Evolutionary conservation across 64 coral and sea anemone species (phyloP), one percentile per base, ranked within the genome.

Genomic region (Orbicella faveolata): DNA sequence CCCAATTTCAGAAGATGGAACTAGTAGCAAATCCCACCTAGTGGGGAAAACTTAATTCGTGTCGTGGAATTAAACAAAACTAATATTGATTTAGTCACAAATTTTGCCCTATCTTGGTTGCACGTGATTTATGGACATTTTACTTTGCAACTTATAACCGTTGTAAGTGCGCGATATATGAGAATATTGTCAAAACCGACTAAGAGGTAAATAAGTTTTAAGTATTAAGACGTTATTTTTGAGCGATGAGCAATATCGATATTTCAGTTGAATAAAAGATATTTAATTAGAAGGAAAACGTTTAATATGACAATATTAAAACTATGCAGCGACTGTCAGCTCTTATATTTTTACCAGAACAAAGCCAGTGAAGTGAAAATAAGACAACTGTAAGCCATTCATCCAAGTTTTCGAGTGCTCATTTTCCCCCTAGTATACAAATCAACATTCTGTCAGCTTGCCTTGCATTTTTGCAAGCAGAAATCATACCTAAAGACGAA

Each of bases 81-180:
- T 68, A 83, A 83, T 83, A 83, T 83, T 83, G 61, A 63, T 83
- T 83, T 83, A 39, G 63, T 36, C 61, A 34, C 81, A 66, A 9
- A 36, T 83, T 68, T 80, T 59, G 52, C n/a, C 10, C 61, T 63
- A 83, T 70, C 9, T 83, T 68, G 39, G 34, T 48, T 83, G 39
- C 17, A 69, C 7, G 34, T 19, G 63, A 83, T 78, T 78, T 78
- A 17, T 52, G 20, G 75, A 62, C 57, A 83, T 62, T 83, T 64
- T 37, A 83, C 66, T 83, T 34, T 19, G 30, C 61, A 7, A 48
- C 21, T 55, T 55, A 34, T 55, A 57, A 79, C 21, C 52, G 34
- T 74, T 74, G 68, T 23, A 73, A 73, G 4, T 11, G 16, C 15
- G 9, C 55, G 55, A 70, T n/a, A 33, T 70, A 70, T 33, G 9